These are phyloP conservation scores for Pelecanoides urinatrix DNA, from an alignment of 2,113 vertebrate species.

Conservation along the genomic window DNA sequence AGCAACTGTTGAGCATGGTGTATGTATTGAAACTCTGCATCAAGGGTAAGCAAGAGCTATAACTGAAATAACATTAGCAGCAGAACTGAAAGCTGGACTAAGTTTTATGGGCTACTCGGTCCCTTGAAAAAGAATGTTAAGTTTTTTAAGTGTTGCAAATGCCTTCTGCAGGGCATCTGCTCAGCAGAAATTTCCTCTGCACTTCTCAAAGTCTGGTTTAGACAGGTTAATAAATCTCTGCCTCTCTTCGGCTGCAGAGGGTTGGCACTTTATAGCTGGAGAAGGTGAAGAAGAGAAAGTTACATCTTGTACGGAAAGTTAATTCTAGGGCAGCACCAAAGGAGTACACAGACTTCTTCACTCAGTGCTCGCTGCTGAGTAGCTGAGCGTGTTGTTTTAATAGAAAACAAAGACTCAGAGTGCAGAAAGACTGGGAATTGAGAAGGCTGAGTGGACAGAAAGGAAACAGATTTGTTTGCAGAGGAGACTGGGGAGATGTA, in stretches of 20 bases:
- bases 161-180: not conserved
- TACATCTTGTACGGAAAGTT: not conserved
- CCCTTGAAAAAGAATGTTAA: not conserved
- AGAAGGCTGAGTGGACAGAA: not conserved
- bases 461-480: conserved; percentile 12
- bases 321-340: not conserved
- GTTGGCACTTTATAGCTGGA: conserved; percentile 15
- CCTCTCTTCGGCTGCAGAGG: not conserved
- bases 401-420: not conserved
- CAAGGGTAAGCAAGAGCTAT: not conserved
- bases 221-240: conserved; percentile 49
- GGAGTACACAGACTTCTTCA: not conserved
- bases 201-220: conserved; percentile 2
- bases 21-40: not conserved
- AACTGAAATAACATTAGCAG: not conserved
- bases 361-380: not conserved
- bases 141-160: conserved; percentile 14
- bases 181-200: conserved; percentile 28
- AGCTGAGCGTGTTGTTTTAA: not conserved
- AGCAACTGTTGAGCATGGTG: not conserved
- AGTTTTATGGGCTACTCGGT: not conserved
- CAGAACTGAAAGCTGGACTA: not conserved
- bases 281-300: conserved; percentile 16
- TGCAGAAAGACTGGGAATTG: not conserved
- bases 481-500: not conserved